These are phyloP conservation scores for Mycteria americana DNA, from an alignment of 2,797 vertebrate species.

Conservation along the genomic window DNA sequence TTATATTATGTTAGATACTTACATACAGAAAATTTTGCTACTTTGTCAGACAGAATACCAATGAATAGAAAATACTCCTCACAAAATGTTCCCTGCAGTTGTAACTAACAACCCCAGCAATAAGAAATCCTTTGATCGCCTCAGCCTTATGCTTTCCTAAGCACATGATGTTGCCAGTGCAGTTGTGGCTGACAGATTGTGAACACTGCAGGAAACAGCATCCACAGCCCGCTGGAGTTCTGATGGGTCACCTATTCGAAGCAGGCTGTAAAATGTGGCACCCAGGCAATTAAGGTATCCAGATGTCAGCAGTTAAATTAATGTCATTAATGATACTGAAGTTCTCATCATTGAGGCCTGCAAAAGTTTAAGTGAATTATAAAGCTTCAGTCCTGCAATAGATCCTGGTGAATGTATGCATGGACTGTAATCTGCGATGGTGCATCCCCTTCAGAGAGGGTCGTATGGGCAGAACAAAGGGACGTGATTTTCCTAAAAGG, in stretches of 20 bases:
- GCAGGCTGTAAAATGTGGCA: not conserved
- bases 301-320: not conserved
- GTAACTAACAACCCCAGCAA: not conserved
- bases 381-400: not conserved
- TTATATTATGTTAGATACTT: not conserved
- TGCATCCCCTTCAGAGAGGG: not conserved
- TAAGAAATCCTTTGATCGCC: not conserved
- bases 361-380: not conserved
- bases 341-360: not conserved
- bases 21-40: not conserved
- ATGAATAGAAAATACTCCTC: not conserved
- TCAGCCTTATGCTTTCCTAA: not conserved
- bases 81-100: not conserved
- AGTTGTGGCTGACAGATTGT: not conserved
- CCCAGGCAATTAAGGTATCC: not conserved
- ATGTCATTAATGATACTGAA: not conserved
- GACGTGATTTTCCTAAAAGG: rapidly evolving
- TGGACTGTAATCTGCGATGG: rapidly evolving
- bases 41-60: not conserved
- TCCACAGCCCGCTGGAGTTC: not conserved
- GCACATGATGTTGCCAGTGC: not conserved
- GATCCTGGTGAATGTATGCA: not conserved
- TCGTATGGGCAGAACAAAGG: not conserved
- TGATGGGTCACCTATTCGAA: not conserved
- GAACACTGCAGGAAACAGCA: not conserved